These are phyloP conservation scores for Drosophila anomalata DNA, from an alignment of 2,888 invertebrate genomes.

Conservation along the genomic window DNA sequence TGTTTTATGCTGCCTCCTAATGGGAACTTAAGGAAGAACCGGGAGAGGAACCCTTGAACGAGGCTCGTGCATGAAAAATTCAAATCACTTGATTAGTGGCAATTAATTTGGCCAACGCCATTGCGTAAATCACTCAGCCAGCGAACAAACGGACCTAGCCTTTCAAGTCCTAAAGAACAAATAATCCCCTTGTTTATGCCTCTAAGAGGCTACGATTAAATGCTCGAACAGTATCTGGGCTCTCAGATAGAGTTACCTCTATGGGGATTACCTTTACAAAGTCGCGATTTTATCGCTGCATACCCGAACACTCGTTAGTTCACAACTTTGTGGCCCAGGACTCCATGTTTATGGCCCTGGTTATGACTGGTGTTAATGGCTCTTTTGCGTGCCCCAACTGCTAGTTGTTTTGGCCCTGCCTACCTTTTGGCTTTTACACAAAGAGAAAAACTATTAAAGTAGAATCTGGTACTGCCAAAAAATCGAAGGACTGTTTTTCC, in stretches of 20 bases:
- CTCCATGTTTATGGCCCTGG: slow-evolving; percentile 49
- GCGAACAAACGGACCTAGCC: slow-evolving; percentile 4
- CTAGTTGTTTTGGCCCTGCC: slow-evolving; percentile 22
- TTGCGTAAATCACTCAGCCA: slow-evolving; percentile 45
- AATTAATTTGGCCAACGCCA: slow-evolving; percentile 55
- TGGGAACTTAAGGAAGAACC: slow-evolving; percentile 14
- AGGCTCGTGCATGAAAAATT: slow-evolving; percentile 61
- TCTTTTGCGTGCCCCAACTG: slow-evolving; percentile 62
- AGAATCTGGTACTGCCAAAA: neutral
- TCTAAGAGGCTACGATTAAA: neutral
- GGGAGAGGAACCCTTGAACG: slow-evolving; percentile 37
- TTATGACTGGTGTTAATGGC: slow-evolving; percentile 67
- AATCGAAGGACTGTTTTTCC: neutral
- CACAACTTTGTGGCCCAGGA: slow-evolving; percentile 20
- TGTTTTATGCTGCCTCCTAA: slow-evolving; percentile 49
- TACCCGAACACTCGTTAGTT: slow-evolving; percentile 16
- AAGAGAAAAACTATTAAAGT: neutral
- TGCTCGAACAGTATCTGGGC: slow-evolving; percentile 1
- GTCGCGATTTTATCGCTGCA: slow-evolving; percentile 33
- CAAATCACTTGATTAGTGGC: slow-evolving; percentile 72
- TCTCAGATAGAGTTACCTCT: slow-evolving; percentile 1
- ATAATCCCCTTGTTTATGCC: slow-evolving; percentile 23
- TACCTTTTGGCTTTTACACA: slow-evolving; percentile 14
- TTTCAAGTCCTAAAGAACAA: neutral
- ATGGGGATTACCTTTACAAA: slow-evolving; percentile 10